These are phyloP conservation scores for Aleadryas rufinucha DNA, from an alignment of 2,113 vertebrate species.

Conservation along the genomic window DNA sequence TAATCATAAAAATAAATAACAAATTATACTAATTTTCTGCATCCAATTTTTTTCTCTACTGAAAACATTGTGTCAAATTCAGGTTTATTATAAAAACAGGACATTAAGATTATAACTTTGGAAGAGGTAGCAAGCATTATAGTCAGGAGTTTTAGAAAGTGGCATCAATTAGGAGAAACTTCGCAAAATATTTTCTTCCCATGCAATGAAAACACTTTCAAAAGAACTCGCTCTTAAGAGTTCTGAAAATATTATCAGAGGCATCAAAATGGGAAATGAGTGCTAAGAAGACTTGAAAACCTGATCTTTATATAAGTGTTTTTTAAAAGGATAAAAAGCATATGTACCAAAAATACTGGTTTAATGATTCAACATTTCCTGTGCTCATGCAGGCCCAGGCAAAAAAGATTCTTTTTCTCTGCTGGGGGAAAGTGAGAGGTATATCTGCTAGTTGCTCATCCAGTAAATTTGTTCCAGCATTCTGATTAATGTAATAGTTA, in stretches of 20 bases:
- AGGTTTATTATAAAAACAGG: not conserved
- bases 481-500: not conserved
- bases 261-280: not conserved
- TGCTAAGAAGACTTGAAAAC: not conserved
- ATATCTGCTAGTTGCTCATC: not conserved
- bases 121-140: not conserved
- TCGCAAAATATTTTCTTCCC: not conserved
- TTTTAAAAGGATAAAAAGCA: not conserved
- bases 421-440: not conserved
- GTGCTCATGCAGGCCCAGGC: not conserved
- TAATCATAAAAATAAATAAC: not conserved
- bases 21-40: not conserved
- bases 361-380: not conserved
- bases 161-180: not conserved
- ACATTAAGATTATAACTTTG: not conserved
- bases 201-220: not conserved
- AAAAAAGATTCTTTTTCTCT: not conserved
- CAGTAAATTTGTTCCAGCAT: not conserved
- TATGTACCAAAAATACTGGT: not conserved
- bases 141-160: not conserved
- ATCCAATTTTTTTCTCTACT: not conserved
- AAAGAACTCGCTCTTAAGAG: rapidly evolving
- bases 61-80: not conserved
- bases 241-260: not conserved
- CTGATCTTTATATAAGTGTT: not conserved